These are phyloP conservation scores for Phataginus tricuspis DNA, from an alignment of 2,797 vertebrate species.

Conservation along the genomic window DNA sequence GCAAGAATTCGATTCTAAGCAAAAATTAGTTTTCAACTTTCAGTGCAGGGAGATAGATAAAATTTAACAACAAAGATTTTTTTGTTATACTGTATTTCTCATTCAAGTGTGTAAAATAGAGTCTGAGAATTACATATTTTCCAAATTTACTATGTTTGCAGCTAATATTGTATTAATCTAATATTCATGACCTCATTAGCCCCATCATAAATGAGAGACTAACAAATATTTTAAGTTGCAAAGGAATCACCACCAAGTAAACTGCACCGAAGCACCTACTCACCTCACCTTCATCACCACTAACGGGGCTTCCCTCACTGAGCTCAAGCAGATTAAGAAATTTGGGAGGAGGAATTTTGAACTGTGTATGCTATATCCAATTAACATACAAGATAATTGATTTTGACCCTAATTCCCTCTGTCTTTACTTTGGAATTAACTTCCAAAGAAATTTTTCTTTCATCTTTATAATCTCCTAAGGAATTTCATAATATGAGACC, in stretches of 20 bases:
- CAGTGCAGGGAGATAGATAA: not conserved
- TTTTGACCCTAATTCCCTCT: not conserved
- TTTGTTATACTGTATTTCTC: not conserved
- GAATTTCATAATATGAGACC: not conserved
- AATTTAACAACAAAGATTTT: not conserved
- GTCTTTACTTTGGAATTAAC: not conserved
- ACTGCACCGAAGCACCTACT: not conserved
- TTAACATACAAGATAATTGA: not conserved
- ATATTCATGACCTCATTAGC: not conserved
- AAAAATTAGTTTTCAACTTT: conserved; percentile 5
- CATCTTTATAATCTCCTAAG: not conserved
- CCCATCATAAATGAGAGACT: not conserved
- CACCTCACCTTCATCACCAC: not conserved
- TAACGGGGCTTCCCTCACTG: not conserved
- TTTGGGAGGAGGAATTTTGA: not conserved
- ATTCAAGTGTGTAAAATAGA: not conserved
- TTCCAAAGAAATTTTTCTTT: not conserved
- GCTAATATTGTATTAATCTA: not conserved
- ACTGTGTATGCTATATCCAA: not conserved
- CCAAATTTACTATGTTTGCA: not conserved
- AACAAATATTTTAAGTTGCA: not conserved
- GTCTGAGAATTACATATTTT: not conserved
- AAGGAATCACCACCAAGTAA: not conserved
- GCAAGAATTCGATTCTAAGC: not conserved
- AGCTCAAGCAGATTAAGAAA: not conserved